Evolutionary conservation across 2,113 vertebrate genomes (phyloP), one percentile per base, ranked within the genome.

Genomic region (Passer domesticus): DNA sequence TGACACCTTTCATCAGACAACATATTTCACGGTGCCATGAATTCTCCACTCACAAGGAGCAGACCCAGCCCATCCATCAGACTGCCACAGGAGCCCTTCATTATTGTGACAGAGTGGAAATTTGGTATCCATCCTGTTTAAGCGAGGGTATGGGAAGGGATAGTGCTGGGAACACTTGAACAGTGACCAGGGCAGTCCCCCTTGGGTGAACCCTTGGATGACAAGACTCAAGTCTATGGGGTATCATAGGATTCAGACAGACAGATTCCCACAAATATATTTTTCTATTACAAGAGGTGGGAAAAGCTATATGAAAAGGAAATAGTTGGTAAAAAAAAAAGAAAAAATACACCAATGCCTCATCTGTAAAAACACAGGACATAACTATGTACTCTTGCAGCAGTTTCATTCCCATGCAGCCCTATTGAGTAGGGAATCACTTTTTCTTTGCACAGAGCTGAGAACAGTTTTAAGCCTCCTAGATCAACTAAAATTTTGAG

Each of bases 21-120:
- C 0, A 5, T 16, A 91, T 88, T 92, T 91, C 68, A 66, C 12
- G 46, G 87, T 31, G 70, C 31, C 1, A 1, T 78, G 87, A 91
- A 85, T 63, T 84, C 83, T 69, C 79, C 50, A 10, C 76, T 91
- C 68, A 70, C 52, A 19, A n/a, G 55, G 21, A 95, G n/a, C 28
- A 72, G 27, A 64, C 31, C 67, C 49, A 82, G 69, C 83, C 55
- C 28, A 97, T 75, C 69, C 89, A 82, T 95, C 46, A 84, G 69
- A 27, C n/a, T 83, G 67, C 56, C 56, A 44, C 0, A 81, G 23
- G 37, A 82, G 10, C 7, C 53, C 76, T 73, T 44, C 41, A 1
- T 33, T 80, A 44, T 6, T 11, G 15, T 37, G 59, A 70, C 21
- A 30, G 70, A 75, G 56, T 47, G 83, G 74, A 90, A 92, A 87